phyloP scores from a whole-genome alignment of 2,888 invertebrate genomes.

The Acrobasis repandana region DNA sequence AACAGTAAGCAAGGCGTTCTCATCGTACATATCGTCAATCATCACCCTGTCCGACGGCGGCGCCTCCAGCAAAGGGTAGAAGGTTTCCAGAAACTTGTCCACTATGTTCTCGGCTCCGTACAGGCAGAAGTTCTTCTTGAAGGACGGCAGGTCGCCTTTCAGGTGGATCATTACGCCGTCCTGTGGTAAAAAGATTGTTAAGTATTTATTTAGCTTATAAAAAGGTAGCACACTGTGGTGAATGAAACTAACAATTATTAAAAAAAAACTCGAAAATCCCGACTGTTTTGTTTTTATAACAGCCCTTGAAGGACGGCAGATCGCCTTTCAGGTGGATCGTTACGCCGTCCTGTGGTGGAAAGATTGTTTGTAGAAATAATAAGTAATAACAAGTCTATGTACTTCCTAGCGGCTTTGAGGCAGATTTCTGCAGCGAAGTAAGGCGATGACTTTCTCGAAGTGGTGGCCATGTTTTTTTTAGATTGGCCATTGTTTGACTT shows the following conservation, averaged over 20 bases:
- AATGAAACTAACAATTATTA: too few relatives aligned
- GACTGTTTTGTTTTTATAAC: too few relatives aligned
- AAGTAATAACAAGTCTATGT: too few relatives aligned
- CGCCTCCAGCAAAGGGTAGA: slow-evolving; percentile 85
- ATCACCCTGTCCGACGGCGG: slow-evolving; percentile 67
- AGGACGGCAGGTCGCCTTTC: slow-evolving; percentile 63
- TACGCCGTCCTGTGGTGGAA: slow-evolving; percentile 77
- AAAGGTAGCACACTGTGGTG: too few relatives aligned
- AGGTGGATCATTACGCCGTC: slow-evolving; percentile 73
- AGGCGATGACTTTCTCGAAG: slow-evolving; percentile 41
- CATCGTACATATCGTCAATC: slow-evolving; percentile 84
- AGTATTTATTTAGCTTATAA: too few relatives aligned
- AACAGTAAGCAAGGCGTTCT: slow-evolving; percentile 84
- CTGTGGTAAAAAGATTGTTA: slow-evolving; percentile 46
- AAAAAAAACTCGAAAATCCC: too few relatives aligned
- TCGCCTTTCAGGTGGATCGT: slow-evolving; percentile 50
- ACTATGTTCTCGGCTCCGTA: slow-evolving; percentile 72
- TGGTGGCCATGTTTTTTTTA: slow-evolving; percentile 45
- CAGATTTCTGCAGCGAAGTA: slow-evolving; percentile 59
- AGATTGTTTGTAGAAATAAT: too few relatives aligned
- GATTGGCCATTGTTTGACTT: too few relatives aligned
- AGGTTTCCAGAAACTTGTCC: slow-evolving; percentile 85
- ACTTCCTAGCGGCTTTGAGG: slow-evolving; percentile 72
- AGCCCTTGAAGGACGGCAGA: slow-evolving; percentile 65
- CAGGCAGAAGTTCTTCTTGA: slow-evolving; percentile 79